phyloP scores from a whole-genome alignment of 1,140 invertebrate species.

The Paracyclopina nana region DNA sequence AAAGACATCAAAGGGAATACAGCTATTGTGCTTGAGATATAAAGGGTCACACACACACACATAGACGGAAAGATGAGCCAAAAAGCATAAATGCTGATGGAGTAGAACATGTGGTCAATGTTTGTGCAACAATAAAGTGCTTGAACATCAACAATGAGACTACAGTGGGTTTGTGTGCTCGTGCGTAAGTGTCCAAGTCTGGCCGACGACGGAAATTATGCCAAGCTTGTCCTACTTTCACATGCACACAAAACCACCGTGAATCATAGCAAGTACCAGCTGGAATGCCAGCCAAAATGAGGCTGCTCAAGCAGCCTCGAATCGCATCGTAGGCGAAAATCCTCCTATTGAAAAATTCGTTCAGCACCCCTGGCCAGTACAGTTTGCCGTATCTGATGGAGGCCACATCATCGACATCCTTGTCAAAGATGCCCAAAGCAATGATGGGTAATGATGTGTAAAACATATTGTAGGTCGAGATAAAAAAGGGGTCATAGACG shows the following conservation, averaged over 20 bases:
- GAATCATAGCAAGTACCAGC: too few species aligned
- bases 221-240: too few species aligned
- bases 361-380: constrained; percentile 79
- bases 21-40: too few species aligned
- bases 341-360: constrained; percentile 88
- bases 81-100: background rate
- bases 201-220: too few species aligned
- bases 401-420: constrained; percentile 32
- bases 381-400: constrained; percentile 77
- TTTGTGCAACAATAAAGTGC: too few species aligned
- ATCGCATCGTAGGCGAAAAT: constrained; percentile 80
- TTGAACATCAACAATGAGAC: too few species aligned
- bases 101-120: background rate
- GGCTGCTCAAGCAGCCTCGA: constrained; percentile 85
- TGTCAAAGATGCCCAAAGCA: constrained; percentile 39
- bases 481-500: constrained; percentile 40
- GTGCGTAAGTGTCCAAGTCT: background rate
- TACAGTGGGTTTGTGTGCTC: background rate
- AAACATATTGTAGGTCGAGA: constrained; percentile 42
- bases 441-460: constrained; percentile 42
- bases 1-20: too few species aligned
- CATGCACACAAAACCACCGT: too few species aligned
- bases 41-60: background rate
- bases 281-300: constrained; percentile 86
- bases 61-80: background rate